Percentiles rank a stretch among this genome's conserved stretches.
Evolutionary conservation across 2,888 invertebrate genomes (phyloP).

Genomic region (Nebria salina): DNA sequence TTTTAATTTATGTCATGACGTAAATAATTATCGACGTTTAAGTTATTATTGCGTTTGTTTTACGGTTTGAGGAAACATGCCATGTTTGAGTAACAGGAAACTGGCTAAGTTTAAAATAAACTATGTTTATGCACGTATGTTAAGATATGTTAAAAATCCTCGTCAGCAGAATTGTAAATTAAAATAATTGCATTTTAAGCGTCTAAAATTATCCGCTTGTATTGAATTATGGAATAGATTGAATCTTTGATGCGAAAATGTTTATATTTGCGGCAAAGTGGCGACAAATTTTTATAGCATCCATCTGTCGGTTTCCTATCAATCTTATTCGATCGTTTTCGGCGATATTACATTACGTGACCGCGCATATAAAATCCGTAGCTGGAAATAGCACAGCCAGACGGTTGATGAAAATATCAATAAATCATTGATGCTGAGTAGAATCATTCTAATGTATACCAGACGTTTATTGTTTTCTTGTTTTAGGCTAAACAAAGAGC

Average conservation of each 20-base stretch:
- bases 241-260: background rate
- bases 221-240: no score
- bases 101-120: background rate
- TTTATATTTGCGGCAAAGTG: background rate
- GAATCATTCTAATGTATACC: slow-evolving; percentile 4
- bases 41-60: background rate
- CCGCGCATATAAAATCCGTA: background rate
- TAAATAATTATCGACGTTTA: background rate
- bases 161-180: no score
- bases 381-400: background rate
- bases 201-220: no score
- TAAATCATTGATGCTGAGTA: background rate
- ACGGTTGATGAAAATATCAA: background rate
- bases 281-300: background rate
- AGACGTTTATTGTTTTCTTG: slow-evolving; percentile 55
- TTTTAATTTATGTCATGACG: background rate
- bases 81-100: background rate
- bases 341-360: slow-evolving; percentile 19
- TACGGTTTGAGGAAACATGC: background rate
- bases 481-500: slow-evolving; percentile 95
- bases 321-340: background rate
- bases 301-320: background rate
- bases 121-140: background rate
- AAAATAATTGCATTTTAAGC: no score
- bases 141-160: background rate